Evolutionary conservation across 2,888 invertebrate genomes (phyloP).

Genomic region (Clunio marinus): DNA sequence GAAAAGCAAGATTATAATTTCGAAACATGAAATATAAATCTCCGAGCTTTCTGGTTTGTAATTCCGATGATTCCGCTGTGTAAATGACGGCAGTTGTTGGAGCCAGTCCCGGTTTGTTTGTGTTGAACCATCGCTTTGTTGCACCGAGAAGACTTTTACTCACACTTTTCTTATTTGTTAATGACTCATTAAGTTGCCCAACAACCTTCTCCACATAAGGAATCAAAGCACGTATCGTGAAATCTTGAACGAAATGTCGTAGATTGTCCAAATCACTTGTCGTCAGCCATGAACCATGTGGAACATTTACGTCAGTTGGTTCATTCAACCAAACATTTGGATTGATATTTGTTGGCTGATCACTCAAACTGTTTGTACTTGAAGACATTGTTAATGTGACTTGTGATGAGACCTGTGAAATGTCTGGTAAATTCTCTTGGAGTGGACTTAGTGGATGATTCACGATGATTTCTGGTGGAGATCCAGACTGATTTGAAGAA

Average conservation of each 20-base stretch:
- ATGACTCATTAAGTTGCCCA: constrained; percentile 69
- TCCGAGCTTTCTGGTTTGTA: constrained; percentile 87
- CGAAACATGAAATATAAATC: constrained; percentile 97
- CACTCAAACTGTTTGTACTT: constrained; percentile 59
- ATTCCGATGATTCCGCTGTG: constrained; percentile 77
- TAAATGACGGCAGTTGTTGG: constrained; percentile 78
- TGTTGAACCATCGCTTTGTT: constrained; percentile 92
- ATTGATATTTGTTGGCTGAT: constrained; percentile 49
- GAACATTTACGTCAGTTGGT: constrained; percentile 52
- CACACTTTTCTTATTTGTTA: constrained; percentile 84
- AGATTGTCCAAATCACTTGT: constrained; percentile 80
- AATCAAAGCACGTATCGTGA: constrained; percentile 76
- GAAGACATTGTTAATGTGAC: constrained; percentile 54
- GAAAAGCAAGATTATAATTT: constrained; percentile 86
- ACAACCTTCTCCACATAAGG: constrained; percentile 92
- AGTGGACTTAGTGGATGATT: constrained; percentile 71
- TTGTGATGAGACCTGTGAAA: constrained; percentile 48
- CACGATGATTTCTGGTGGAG: constrained; percentile 42
- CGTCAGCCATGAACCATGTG: constrained; percentile 72
- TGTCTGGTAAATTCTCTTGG: constrained; percentile 52
- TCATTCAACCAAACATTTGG: constrained; percentile 59
- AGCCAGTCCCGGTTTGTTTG: constrained; percentile 76
- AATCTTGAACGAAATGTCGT: constrained; percentile 79
- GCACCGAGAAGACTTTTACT: constrained; percentile 90
- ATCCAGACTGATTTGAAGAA: not conserved